phyloP scores from a whole-genome alignment of 2,113 vertebrate genomes.

The Gymnocephalus cernua region DNA sequence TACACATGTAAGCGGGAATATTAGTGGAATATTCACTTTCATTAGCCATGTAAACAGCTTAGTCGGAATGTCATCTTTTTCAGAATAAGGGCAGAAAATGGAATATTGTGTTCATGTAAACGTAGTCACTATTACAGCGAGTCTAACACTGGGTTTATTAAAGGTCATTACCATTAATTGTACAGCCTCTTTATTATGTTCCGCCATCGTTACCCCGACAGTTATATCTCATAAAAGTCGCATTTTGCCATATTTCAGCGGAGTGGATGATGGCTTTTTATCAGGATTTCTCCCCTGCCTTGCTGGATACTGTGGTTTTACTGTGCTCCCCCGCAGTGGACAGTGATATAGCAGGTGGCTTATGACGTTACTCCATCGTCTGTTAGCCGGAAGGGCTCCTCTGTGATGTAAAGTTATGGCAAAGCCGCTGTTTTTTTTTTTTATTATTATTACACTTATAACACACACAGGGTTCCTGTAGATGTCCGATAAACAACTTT shows the following conservation, averaged over 20 bases:
- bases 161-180: constrained; percentile 76
- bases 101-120: too few species aligned
- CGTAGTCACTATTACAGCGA: constrained; percentile 57
- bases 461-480: background rate
- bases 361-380: constrained; percentile 7
- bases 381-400: constrained; percentile 1
- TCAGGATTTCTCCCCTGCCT: constrained; percentile 37
- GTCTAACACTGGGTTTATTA: constrained; percentile 70
- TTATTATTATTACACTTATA: too few species aligned
- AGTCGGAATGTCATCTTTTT: too few species aligned
- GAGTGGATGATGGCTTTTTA: constrained; percentile 68
- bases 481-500: background rate
- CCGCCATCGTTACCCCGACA: constrained; percentile 54
- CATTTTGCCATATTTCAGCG: constrained; percentile 64
- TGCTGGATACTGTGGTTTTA: constrained; percentile 45
- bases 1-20: too few species aligned
- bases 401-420: background rate
- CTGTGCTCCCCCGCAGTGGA: constrained; percentile 45
- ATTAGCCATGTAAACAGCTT: too few species aligned
- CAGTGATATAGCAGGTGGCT: constrained; percentile 41
- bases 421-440: background rate
- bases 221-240: constrained; percentile 68
- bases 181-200: constrained; percentile 69
- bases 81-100: too few species aligned
- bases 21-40: too few species aligned